Base-by-base conservation (phyloP, 2,113 vertebrate genomes). In the Pygoscelis adeliae region DNA sequence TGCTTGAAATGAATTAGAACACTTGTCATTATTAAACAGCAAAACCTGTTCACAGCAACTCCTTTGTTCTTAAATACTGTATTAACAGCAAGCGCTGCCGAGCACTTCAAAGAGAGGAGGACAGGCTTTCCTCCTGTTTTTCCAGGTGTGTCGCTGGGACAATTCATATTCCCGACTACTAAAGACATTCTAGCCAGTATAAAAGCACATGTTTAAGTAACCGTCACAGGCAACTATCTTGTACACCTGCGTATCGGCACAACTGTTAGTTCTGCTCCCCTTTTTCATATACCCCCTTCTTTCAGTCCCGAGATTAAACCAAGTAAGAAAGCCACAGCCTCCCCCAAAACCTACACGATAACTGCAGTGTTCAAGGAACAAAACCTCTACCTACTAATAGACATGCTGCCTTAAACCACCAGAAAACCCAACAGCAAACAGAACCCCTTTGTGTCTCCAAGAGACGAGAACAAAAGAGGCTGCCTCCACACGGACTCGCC, bases 401-500 rank as follows among this genome's bases (percentile, higher is more conserved):
- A 44, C 67, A 34, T 71, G 58, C 83, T 86, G 94, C 81, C 83
- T 83, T 3, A 3, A 6, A 22, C 5, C 76, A 13, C 58, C 62
- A 6, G 6, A 10, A 23, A 14, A 2, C 22, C 58, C 67, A 4
- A 2, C 13, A 9, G 14, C 59, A 5, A 13, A 2, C 36, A 5
- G 40, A 65, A 61, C 87, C 74, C 94, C 97, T 96, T 98, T 98
- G 96, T 98, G 96, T 95, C 93, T 91, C 90, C 58, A 30, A 55
- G 81, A 92, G 74, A 34, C 91, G 74, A 94, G 97, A 98, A 98
- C 98, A 98, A 98, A 98, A 98, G 97, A 87, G 34, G 93, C 92
- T 44, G 86, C 90, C 71, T 38, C 83, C 40, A 4, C 26, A 36
- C 47, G 40, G 65, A 55, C 83, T 83, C 80, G 83, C 78, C 90